Percentiles rank a stretch among this genome's conserved stretches.
Evolutionary conservation across 2,113 vertebrate genomes (phyloP).

Genomic region (Aphyosemion australe): DNA sequence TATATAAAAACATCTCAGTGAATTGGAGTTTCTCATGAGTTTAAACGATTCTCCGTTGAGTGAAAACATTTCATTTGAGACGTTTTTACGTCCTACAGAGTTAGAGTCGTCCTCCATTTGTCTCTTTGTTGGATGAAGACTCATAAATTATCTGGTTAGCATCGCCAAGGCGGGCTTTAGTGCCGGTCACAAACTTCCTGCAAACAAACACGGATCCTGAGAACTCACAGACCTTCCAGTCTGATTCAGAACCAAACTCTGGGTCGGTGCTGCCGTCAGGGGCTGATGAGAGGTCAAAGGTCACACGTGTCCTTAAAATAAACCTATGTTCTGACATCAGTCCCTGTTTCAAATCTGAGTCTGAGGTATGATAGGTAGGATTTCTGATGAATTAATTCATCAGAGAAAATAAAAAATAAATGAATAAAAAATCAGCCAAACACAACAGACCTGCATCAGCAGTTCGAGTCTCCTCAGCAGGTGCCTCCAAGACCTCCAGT

Average conservation of each 20-base stretch:
- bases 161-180: conserved; percentile 39
- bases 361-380: too few relatives aligned
- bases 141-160: conserved; percentile 12
- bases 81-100: too few relatives aligned
- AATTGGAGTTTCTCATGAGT: too few relatives aligned
- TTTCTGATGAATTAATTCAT: too few relatives aligned
- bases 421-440: too few relatives aligned
- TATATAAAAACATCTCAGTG: too few relatives aligned
- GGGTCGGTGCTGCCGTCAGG: not conserved
- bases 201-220: conserved; percentile 1
- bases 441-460: too few relatives aligned
- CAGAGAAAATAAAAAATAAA: too few relatives aligned
- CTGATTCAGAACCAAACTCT: not conserved
- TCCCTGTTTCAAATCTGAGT: not conserved
- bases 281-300: not conserved
- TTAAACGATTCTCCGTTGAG: too few relatives aligned
- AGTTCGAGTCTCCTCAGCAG: too few relatives aligned
- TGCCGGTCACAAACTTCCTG: conserved; percentile 30
- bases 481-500: too few relatives aligned
- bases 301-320: not conserved
- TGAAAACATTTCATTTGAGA: not conserved
- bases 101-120: not conserved
- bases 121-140: not conserved
- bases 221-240: conserved; percentile 7
- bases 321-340: too few relatives aligned